Percentiles rank a stretch among this genome's conserved stretches.
Conservation (phyloP, 2,888 invertebrate species). For the Himalopsyche kuldschensis region DNA sequence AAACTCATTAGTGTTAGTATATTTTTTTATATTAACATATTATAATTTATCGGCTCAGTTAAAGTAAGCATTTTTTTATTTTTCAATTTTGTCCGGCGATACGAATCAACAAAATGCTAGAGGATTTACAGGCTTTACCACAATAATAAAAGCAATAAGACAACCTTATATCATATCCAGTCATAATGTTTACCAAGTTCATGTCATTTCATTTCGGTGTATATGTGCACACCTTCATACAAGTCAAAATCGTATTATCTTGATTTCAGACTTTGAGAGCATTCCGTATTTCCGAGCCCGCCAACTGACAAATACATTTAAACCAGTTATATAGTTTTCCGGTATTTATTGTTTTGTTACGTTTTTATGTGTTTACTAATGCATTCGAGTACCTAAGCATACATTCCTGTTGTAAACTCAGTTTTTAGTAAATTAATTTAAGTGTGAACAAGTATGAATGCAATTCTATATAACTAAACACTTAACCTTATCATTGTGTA, state of each 20-base stretch:
- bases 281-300: constrained; percentile 5
- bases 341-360: neutral
- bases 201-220: neutral
- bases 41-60: no score
- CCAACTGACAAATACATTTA: constrained; percentile 2
- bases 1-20: neutral
- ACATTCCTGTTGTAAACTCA: neutral
- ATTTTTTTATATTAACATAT: neutral
- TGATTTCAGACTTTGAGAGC: constrained; percentile 2
- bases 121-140: no score
- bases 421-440: neutral
- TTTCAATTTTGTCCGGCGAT: no score
- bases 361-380: neutral
- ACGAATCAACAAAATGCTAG: no score
- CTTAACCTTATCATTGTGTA: constrained; percentile 23
- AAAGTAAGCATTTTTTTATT: no score
- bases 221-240: constrained; percentile 1
- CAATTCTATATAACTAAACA: neutral
- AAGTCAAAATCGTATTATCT: constrained; percentile 4
- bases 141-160: no score
- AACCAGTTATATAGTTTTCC: constrained; percentile 2
- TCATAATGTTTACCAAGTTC: neutral
- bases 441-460: neutral
- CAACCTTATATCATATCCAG: neutral
- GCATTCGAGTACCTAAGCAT: neutral